Evolutionary conservation across 2,888 invertebrate species (phyloP).

Genomic region (Agonopterix heracliana): DNA sequence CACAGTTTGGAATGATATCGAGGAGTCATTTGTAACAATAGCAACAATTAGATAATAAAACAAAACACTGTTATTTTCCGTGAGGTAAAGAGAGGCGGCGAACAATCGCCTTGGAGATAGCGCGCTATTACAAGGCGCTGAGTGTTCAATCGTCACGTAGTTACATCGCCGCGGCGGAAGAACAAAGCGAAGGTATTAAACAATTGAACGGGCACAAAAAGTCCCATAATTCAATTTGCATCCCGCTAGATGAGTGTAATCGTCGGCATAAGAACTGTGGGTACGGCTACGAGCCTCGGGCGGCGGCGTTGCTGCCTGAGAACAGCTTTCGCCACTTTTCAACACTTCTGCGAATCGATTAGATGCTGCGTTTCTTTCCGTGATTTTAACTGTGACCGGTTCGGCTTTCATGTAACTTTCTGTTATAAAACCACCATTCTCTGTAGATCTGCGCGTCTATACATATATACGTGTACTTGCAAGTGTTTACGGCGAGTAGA

Average conservation of each 20-base stretch:
- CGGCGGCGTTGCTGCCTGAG: slow-evolving; percentile 42
- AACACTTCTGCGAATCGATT: slow-evolving; percentile 73
- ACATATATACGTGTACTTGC: not conserved
- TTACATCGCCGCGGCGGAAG: slow-evolving; percentile 44
- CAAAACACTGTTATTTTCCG: slow-evolving; percentile 67
- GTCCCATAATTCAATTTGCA: slow-evolving; percentile 76
- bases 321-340: slow-evolving; percentile 71
- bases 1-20: slow-evolving; percentile 38
- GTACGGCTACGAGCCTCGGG: slow-evolving; percentile 59
- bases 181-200: slow-evolving; percentile 66
- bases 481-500: slow-evolving; percentile 1
- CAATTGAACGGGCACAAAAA: slow-evolving; percentile 70
- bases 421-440: not conserved
- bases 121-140: slow-evolving; percentile 58
- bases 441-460: not conserved
- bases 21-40: slow-evolving; percentile 56
- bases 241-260: slow-evolving; percentile 70
- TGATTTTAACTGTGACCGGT: slow-evolving; percentile 39
- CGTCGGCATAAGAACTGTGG: slow-evolving; percentile 48
- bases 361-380: slow-evolving; percentile 49
- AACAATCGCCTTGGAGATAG: slow-evolving; percentile 29
- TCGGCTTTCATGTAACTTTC: slow-evolving; percentile 11
- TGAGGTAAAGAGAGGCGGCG: slow-evolving; percentile 52
- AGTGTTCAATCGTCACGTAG: slow-evolving; percentile 69
- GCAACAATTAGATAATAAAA: slow-evolving; percentile 69